These are phyloP conservation scores for Danionella dracula DNA, from an alignment of 2,797 vertebrate species.

Conservation along the genomic window DNA sequence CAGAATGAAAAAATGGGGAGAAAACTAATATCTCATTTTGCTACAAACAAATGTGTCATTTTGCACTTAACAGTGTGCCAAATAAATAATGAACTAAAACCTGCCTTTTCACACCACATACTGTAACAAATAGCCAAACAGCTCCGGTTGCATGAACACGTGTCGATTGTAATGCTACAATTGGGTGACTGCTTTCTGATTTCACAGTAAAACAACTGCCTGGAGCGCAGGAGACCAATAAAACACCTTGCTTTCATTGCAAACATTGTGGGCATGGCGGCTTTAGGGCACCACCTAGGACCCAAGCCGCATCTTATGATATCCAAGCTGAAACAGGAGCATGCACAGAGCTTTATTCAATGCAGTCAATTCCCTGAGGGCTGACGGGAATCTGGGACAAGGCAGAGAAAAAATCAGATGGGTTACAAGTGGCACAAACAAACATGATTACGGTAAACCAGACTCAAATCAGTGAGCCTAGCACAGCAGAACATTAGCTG, in stretches of 20 bases:
- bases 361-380: constrained; percentile 46
- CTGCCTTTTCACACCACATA: not conserved
- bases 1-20: not conserved
- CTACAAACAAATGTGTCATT: not conserved
- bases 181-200: constrained; percentile 38
- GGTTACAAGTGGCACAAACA: constrained; percentile 32
- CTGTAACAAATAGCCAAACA: not conserved
- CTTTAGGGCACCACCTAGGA: not conserved
- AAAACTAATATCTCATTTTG: not conserved
- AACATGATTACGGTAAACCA: constrained; percentile 28
- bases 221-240: constrained; percentile 45
- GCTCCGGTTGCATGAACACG: constrained; percentile 30
- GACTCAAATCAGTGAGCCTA: constrained; percentile 9
- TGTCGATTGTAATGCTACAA: constrained; percentile 55
- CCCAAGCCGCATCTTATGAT: constrained; percentile 25
- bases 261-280: constrained; percentile 38
- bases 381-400: constrained; percentile 36
- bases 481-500: not conserved
- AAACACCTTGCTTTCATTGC: constrained; percentile 46
- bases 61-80: not conserved
- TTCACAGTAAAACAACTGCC: not conserved
- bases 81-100: not conserved
- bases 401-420: constrained; percentile 26
- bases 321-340: constrained; percentile 24
- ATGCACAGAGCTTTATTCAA: constrained; percentile 38